Conservation (phyloP, 2,113 vertebrate species). For the Nycticorax nycticorax region DNA sequence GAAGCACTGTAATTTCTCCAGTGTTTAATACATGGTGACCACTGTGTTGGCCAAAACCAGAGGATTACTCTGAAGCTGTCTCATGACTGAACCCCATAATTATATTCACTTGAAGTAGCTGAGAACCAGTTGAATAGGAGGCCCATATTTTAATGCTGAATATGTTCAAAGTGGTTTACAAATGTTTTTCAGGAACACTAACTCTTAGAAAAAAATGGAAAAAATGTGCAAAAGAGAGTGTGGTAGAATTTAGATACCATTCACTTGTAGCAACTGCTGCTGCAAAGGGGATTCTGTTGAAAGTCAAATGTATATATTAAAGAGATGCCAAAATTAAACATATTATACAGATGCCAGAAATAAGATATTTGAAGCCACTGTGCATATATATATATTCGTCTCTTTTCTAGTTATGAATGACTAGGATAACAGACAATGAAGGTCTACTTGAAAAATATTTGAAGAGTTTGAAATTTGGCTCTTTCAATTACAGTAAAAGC, state of each 20-base stretch:
- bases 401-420: background rate
- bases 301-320: background rate
- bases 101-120: background rate
- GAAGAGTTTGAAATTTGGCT: background rate
- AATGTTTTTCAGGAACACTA: background rate
- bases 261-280: background rate
- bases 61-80: background rate
- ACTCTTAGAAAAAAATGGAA: background rate
- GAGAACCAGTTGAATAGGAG: background rate
- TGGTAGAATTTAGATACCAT: background rate
- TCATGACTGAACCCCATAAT: background rate
- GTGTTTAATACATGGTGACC: background rate
- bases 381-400: background rate
- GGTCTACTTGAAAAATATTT: background rate
- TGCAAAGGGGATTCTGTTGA: background rate
- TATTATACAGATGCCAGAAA: background rate
- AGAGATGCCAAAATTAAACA: background rate
- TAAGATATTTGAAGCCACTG: background rate
- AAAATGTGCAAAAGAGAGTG: background rate
- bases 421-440: background rate
- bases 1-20: background rate
- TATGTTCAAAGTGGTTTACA: background rate
- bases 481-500: background rate
- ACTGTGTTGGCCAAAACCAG: background rate
- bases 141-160: background rate